A percentile compares a stretch with the other conserved stretches of the same genome.
Conservation (phyloP, 1,140 invertebrate species). For the Holotrichia oblita region DNA sequence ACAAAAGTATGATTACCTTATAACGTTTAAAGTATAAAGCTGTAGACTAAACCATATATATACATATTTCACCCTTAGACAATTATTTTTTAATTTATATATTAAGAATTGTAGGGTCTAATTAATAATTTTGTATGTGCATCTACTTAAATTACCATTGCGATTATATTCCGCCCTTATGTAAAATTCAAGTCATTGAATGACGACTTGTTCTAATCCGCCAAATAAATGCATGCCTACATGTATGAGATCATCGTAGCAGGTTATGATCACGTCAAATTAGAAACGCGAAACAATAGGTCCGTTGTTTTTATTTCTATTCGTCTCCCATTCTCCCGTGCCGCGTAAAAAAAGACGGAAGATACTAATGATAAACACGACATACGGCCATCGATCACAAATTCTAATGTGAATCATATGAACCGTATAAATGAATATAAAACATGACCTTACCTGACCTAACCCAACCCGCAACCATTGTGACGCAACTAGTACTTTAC, state of each 20-base stretch:
- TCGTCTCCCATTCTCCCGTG: neutral
- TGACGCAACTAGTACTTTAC: constrained; percentile 29
- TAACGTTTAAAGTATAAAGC: too few species aligned
- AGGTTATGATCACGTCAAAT: constrained; percentile 21
- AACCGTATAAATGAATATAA: constrained; percentile 37
- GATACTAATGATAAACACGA: constrained; percentile 24
- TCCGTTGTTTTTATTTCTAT: neutral
- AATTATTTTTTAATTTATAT: too few species aligned
- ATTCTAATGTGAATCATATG: constrained; percentile 34
- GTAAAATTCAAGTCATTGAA: neutral
- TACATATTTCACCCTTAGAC: too few species aligned
- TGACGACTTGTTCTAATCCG: neutral
- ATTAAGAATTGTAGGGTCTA: too few species aligned
- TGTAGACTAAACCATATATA: too few species aligned
- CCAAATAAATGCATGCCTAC: constrained; percentile 10
- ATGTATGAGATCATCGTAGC: constrained; percentile 23
- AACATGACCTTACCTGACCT: constrained; percentile 39
- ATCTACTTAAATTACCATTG: neutral
- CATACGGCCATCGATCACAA: constrained; percentile 24
- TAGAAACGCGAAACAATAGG: neutral
- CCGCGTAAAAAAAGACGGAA: neutral
- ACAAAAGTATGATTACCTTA: too few species aligned
- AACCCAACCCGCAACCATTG: constrained; percentile 33
- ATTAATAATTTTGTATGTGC: neutral
- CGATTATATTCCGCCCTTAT: neutral